Conservation (phyloP, 1,140 invertebrate genomes). For the Ceratosolen fusciceps region DNA sequence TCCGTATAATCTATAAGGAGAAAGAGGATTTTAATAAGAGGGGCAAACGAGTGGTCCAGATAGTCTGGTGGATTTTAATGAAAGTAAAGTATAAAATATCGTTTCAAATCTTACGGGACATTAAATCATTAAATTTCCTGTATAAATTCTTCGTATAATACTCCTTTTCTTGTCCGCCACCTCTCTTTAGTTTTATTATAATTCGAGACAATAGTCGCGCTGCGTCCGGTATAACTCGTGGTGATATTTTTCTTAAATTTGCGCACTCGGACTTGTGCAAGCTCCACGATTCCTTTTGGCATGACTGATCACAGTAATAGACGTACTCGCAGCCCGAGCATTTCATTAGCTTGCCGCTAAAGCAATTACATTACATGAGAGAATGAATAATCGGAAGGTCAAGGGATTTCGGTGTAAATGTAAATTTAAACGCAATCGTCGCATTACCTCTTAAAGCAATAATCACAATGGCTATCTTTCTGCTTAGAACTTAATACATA, state of each 20-base stretch:
- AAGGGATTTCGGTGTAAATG: no score
- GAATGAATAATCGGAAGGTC: no score
- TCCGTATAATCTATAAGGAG: slow-evolving; percentile 81
- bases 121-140: slow-evolving; percentile 85
- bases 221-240: slow-evolving; percentile 80
- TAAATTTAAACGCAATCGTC: no score
- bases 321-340: slow-evolving; percentile 87
- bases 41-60: no score
- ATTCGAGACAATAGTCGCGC: slow-evolving; percentile 81
- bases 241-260: slow-evolving; percentile 77
- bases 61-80: neutral
- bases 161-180: slow-evolving; percentile 76
- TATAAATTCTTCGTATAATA: slow-evolving; percentile 79
- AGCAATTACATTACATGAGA: no score
- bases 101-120: slow-evolving; percentile 81
- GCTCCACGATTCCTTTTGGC: slow-evolving; percentile 82
- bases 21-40: slow-evolving; percentile 15
- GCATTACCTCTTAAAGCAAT: slow-evolving; percentile 75
- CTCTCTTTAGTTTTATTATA: slow-evolving; percentile 78
- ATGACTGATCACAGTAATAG: slow-evolving; percentile 81
- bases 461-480: slow-evolving; percentile 74
- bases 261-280: slow-evolving; percentile 85
- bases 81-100: slow-evolving; percentile 26
- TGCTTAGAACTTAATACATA: slow-evolving; percentile 74
- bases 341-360: slow-evolving; percentile 78